Conservation (phyloP, 2,113 vertebrate species). For the Orthonyx spaldingii region DNA sequence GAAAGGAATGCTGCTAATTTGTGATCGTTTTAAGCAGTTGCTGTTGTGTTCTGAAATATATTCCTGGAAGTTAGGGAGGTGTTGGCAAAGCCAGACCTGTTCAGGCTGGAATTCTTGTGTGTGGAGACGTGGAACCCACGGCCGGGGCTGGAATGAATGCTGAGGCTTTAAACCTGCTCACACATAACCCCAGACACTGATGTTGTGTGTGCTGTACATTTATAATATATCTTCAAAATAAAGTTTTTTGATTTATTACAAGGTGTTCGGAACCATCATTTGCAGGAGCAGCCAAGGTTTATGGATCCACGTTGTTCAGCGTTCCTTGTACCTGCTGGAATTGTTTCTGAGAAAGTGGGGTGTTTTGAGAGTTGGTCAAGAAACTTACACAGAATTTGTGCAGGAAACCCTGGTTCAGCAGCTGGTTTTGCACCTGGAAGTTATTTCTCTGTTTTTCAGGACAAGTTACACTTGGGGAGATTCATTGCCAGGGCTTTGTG, state of each 20-base stretch:
- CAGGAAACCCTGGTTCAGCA: not conserved
- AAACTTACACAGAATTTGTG: not conserved
- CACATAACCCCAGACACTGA: conserved; percentile 14
- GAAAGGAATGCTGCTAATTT: not conserved
- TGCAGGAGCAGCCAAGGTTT: not conserved
- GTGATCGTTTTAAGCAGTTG: not conserved
- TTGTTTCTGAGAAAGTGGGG: not conserved
- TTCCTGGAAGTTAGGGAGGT: not conserved
- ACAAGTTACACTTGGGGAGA: not conserved
- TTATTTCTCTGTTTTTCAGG: not conserved
- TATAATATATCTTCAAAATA: conserved; percentile 64
- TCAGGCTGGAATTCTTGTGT: not conserved
- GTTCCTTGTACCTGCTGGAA: not conserved
- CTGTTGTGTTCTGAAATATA: not conserved
- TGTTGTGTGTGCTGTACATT: conserved; percentile 62
- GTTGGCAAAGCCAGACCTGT: not conserved
- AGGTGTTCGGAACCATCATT: not conserved
- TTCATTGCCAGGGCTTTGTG: not conserved
- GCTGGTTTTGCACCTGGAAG: not conserved
- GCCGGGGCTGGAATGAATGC: not conserved
- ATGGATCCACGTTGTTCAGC: fast-evolving
- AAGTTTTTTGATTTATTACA: conserved; percentile 58
- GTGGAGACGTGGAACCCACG: not conserved
- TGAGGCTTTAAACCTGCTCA: conserved; percentile 22
- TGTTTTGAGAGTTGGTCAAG: fast-evolving